Evolutionary conservation across 1,140 invertebrate genomes (phyloP), one percentile per base, ranked within the genome.

Genomic region (Agrilus planipennis): DNA sequence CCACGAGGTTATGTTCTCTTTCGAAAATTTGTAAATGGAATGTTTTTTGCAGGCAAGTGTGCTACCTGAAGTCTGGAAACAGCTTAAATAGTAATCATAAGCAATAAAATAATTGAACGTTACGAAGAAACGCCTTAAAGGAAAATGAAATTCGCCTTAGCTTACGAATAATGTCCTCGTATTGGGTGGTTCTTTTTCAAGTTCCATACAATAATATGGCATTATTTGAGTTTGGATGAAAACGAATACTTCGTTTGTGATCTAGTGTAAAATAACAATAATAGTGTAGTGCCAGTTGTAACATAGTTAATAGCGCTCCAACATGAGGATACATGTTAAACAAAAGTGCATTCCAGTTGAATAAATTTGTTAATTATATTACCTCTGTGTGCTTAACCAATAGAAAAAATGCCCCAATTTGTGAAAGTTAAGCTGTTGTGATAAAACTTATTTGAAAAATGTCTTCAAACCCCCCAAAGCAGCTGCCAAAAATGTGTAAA

Each of bases 141-240:
- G 22, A 37, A 38, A 31, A 47, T 46, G 48, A 22, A 31, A 16
- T 30, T 30, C 22, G 15, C 18, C 40, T 28, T 9, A 31, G 18
- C 20, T 25, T 25, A 27, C 25, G 34, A 44, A 37, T 44, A 37
- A 36, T 44, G 45, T 30, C 18, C 5, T n/a, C 14, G 27, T 31
- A 28, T 32, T 18, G 20, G 12, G 15, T 28, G 30, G 36, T 12
- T 37, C 12, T 20, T 23, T 34, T 47, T 34, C 42, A 50, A 23
- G 19, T 12, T 5, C 23, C 23, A 20, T 21, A 51, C 42, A 39
- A 43, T 45, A 58, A 54, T 51, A 62, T 61, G 60, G 60, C 58
- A 35, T 44, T 62, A 49, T 62, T 62, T 44, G 60, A 62, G 51
- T 62, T 62, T 35, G 60, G 60, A 41, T 62, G 58, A 50, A 19